A percentile compares a stretch with the other conserved stretches of the same genome.
Evolutionary conservation across 2,888 invertebrate genomes (phyloP).

Genomic region (Miltochrista miniata): DNA sequence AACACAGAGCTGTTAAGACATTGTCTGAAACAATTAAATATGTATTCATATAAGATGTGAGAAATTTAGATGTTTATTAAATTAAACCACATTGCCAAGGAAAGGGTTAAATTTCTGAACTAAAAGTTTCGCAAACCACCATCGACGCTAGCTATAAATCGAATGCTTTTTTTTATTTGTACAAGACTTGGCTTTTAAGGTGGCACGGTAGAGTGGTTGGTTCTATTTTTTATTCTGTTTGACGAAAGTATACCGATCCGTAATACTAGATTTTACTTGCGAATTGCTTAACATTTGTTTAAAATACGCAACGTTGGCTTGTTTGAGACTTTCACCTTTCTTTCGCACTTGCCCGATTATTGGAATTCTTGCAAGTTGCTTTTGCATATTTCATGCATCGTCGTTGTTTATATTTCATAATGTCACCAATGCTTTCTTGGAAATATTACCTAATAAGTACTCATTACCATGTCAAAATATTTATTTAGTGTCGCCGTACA

Average conservation of each 20-base stretch:
- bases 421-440: slow-evolving; percentile 9
- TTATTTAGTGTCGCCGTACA: too few species aligned
- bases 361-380: slow-evolving; percentile 15
- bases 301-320: slow-evolving; percentile 65
- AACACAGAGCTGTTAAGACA: too few species aligned
- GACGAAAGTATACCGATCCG: slow-evolving; percentile 64
- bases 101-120: slow-evolving; percentile 7
- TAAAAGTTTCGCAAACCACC: too few species aligned
- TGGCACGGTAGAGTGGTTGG: slow-evolving; percentile 30
- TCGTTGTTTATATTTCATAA: slow-evolving; percentile 10
- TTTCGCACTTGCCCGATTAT: slow-evolving; percentile 46
- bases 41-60: too few species aligned
- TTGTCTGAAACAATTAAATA: too few species aligned
- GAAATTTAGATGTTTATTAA: too few species aligned
- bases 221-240: slow-evolving; percentile 34
- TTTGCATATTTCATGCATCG: slow-evolving; percentile 7
- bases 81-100: too few species aligned
- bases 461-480: too few species aligned
- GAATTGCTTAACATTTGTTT: slow-evolving; percentile 74
- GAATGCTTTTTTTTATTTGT: slow-evolving; percentile 40
- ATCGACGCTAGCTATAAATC: slow-evolving; percentile 49
- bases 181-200: slow-evolving; percentile 59
- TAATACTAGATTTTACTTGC: slow-evolving; percentile 56
- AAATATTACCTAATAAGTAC: slow-evolving; percentile 4
- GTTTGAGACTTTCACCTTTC: slow-evolving; percentile 72